These are phyloP conservation scores for Sprattus sprattus DNA, from an alignment of 2,113 vertebrate species.

Conservation along the genomic window DNA sequence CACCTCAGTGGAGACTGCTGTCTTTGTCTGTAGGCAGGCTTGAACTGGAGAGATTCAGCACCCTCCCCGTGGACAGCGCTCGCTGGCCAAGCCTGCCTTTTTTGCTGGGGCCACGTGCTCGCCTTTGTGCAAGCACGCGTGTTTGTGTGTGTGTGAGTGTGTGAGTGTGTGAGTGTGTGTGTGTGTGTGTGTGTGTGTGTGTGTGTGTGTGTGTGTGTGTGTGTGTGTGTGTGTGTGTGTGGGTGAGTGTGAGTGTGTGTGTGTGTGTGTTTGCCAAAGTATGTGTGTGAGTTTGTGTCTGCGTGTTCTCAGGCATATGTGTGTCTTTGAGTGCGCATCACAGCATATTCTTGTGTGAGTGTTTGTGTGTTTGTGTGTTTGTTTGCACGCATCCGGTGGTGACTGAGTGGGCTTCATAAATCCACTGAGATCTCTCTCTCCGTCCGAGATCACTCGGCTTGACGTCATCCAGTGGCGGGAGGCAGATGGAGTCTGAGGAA, in stretches of 20 bases:
- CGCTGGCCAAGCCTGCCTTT: slow-evolving; percentile 14
- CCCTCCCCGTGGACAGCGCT: slow-evolving; percentile 21
- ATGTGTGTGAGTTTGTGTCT: background rate
- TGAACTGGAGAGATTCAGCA: slow-evolving; percentile 21
- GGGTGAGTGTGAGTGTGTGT: slow-evolving; percentile 5
- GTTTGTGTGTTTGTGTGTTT: background rate
- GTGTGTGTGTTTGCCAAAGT: background rate
- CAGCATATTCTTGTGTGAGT: background rate
- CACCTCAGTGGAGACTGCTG: background rate
- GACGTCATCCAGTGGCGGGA: background rate
- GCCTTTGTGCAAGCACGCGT: background rate
- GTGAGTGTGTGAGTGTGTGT: slow-evolving; percentile 6
- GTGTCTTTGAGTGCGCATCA: background rate
- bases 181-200: slow-evolving; percentile 2
- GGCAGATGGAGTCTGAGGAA: background rate
- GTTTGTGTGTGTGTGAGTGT: slow-evolving; percentile 4
- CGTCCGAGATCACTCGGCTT: background rate
- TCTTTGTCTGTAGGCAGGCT: background rate
- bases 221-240: slow-evolving; percentile 14
- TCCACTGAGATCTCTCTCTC: slow-evolving; percentile 1
- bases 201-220: background rate
- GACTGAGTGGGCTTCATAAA: slow-evolving; percentile 36
- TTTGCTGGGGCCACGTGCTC: slow-evolving; percentile 14
- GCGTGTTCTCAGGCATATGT: background rate
- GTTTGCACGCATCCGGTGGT: background rate